Evolutionary conservation across 1,140 invertebrate genomes (phyloP).

Genomic region (Tribolium castaneum): DNA sequence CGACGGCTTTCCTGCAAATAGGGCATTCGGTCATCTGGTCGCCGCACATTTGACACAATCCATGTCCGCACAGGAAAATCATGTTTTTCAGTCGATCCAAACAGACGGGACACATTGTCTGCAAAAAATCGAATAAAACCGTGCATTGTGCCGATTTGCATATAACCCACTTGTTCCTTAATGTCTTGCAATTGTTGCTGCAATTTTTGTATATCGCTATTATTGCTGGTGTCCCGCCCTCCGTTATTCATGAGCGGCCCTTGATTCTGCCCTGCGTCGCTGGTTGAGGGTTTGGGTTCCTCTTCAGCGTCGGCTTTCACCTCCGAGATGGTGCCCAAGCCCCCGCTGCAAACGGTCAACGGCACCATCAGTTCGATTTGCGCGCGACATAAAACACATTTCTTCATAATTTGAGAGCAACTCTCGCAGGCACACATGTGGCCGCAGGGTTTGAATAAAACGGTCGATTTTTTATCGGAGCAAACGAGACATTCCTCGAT

Average conservation of each 20-base stretch:
- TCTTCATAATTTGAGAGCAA: conserved; percentile 95
- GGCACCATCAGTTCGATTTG: conserved; percentile 84
- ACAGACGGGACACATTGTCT: conserved; percentile 99
- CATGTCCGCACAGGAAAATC: conserved; percentile 98
- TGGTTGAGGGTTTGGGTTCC: conserved; percentile 59
- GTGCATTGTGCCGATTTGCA: background rate
- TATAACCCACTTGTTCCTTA: conserved; percentile 88
- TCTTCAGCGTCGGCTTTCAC: conserved; percentile 66
- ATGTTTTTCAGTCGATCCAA: conserved; percentile 97
- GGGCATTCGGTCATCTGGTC: conserved; percentile 97
- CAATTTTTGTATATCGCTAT: conserved; percentile 90
- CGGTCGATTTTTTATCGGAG: conserved; percentile 90
- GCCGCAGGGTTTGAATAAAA: conserved; percentile 93
- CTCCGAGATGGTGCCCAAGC: conserved; percentile 68
- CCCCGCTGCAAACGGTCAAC: conserved; percentile 77
- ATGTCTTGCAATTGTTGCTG: conserved; percentile 97
- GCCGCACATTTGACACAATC: conserved; percentile 97
- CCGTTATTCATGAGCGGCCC: conserved; percentile 85
- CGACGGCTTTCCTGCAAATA: conserved; percentile 95
- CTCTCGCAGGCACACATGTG: conserved; percentile 95
- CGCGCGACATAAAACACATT: conserved; percentile 93
- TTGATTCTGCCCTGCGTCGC: conserved; percentile 47
- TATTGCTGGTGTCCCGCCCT: conserved; percentile 79
- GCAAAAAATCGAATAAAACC: conserved; percentile 59
- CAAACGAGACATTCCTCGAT: conserved; percentile 97